Conservation (phyloP, 2,113 vertebrate genomes). For the Microtus montanus region DNA sequence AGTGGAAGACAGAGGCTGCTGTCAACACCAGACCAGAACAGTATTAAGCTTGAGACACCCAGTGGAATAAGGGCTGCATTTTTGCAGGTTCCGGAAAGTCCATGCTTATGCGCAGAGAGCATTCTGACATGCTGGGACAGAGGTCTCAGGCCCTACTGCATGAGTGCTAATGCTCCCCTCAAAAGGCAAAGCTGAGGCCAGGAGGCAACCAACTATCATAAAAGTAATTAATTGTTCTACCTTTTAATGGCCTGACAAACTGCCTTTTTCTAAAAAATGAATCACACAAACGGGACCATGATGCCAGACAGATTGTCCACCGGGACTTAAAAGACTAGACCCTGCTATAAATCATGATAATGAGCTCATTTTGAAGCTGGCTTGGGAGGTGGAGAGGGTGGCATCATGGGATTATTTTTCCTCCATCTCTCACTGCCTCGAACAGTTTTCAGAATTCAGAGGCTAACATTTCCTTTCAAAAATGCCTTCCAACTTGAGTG, state of each 20-base stretch:
- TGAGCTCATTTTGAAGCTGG: conserved; percentile 71
- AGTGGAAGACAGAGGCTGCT: conserved; percentile 43
- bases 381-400: conserved; percentile 67
- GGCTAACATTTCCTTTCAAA: conserved; percentile 68
- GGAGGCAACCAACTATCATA: conserved; percentile 70
- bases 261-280: conserved; percentile 68
- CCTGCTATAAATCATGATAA: conserved; percentile 73
- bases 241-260: conserved; percentile 69
- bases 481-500: conserved; percentile 69
- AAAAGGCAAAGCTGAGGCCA: conserved; percentile 55
- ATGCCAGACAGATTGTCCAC: conserved; percentile 73
- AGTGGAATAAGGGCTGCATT: conserved; percentile 60
- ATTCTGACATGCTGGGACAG: conserved; percentile 41
- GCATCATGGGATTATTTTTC: conserved; percentile 63
- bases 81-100: conserved; percentile 50
- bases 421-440: conserved; percentile 62
- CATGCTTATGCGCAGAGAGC: neutral
- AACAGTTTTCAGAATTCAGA: conserved; percentile 68
- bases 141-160: conserved; percentile 43
- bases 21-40: neutral
- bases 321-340: conserved; percentile 66
- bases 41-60: conserved; percentile 35
- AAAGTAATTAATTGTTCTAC: conserved; percentile 71
- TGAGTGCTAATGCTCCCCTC: conserved; percentile 31
- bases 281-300: conserved; percentile 70